Evolutionary conservation across 2,113 vertebrate species (phyloP), one percentile per base, ranked within the genome.

Genomic region (Cardinalis cardinalis): DNA sequence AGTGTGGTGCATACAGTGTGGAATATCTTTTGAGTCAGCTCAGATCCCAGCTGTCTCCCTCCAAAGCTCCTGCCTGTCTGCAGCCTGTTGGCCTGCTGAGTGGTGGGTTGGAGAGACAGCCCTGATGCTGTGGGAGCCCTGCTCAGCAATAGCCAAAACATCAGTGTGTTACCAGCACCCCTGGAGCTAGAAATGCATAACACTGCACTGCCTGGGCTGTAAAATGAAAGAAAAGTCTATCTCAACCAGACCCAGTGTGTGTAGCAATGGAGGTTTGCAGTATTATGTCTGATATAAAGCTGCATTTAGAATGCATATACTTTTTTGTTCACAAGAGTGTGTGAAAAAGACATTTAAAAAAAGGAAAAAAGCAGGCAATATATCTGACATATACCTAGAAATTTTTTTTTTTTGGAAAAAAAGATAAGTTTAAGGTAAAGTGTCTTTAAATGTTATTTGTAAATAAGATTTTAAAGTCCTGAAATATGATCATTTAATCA

Each of bases 51-150:
- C 55, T 65, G 24, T 9, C 10, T 60, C 10, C 31, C n/a, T 81
- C 26, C 26, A 40, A 34, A 2, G 2, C 24, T 63, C 13, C 82
- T 64, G 20, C 24, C 31, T 2, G 3, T 34, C 55, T 38, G 8
- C 40, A 72, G 26, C 40, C 46, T 65, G 12, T 18, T 58, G 51
- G 8, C 20, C 23, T 36, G 34, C n/a, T 24, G n/a, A 58, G 55
- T 34, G 23, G 9, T 34, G 24, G 7, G 1, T 32, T 78, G 65
- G 32, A 31, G 53, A 55, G 11, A 18, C 17, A 48, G 32, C 38
- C 29, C 24, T 55, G 64, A 11, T 31, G 51, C 46, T 61, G 40
- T 65, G 46, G 0, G 0, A 48, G n/a, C 18, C 1, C 55, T 69
- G 24, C 58, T 71, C 32, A 55, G 48, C 34, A 29, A 13, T 2